Conservation (phyloP, 2,113 vertebrate genomes). For the Lepus europaeus region DNA sequence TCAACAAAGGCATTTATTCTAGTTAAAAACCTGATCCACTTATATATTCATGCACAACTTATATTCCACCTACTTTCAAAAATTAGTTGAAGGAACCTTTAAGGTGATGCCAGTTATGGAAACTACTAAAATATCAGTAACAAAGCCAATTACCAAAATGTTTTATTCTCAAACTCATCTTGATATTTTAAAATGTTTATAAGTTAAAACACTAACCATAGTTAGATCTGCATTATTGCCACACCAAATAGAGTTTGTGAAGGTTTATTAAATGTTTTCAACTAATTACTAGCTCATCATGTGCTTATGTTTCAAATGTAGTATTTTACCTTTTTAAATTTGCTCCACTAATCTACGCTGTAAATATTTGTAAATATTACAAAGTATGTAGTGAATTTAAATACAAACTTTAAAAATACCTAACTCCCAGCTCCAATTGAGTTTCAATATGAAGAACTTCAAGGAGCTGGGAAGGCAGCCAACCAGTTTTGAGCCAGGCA, state of each 20-base stretch:
- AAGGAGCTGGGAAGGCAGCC: background rate
- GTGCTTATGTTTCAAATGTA: background rate
- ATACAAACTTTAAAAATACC: background rate
- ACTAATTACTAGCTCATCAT: background rate
- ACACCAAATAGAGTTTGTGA: background rate
- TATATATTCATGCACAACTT: conserved; percentile 72
- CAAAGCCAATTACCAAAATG: conserved; percentile 9
- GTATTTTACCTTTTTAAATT: conserved; percentile 49
- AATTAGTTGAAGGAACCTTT: conserved; percentile 44
- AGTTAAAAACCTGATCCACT: conserved; percentile 62
- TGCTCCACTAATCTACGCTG: background rate
- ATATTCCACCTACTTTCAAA: conserved; percentile 62
- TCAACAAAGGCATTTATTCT: conserved; percentile 65
- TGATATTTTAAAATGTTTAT: conserved; percentile 36
- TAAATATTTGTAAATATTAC: conserved; percentile 7
- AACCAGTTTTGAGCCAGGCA: conserved; percentile 7
- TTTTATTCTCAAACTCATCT: background rate
- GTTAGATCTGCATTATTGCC: background rate
- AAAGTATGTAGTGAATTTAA: background rate
- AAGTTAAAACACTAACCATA: conserved; percentile 4
- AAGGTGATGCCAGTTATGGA: conserved; percentile 37
- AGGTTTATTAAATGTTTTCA: conserved; percentile 26
- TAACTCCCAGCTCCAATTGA: conserved; percentile 34
- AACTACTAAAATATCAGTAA: conserved; percentile 33
- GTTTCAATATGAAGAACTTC: conserved; percentile 46